Base-by-base conservation (phyloP, 2,797 vertebrate species). In the Galagoides demidoff region DNA sequence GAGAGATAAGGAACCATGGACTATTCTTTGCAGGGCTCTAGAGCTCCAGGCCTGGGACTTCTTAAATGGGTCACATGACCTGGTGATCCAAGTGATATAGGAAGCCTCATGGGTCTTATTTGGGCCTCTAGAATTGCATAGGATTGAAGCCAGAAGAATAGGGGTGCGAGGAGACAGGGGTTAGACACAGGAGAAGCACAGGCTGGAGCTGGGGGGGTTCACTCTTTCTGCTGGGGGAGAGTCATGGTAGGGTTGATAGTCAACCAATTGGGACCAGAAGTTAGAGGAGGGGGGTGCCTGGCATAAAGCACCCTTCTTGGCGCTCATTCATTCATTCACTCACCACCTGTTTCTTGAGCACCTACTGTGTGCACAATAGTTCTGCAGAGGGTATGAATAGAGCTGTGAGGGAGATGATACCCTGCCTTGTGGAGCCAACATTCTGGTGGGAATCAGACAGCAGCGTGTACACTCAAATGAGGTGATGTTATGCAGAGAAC, bases 21-120 rank as follows among this genome's bases (percentile, higher is more conserved):
- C 22, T 16, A 2, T 20, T 29, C 29, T 19, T 0, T 7, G 25
- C 1, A 19, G 71, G 83, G 55, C 16, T 77, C 34, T 0, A 1
- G 64, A 57, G 31, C 57, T 68, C 11, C 22, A 27, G 29, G 49
- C 27, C 27, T n/a, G 45, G 77, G 31, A 25, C 31, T 70, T 49
- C 88, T 92, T n/a, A 59, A 63, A n/a, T 23, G 45, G 55, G 45
- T 14, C 0, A 1, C 52, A 29, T 20, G 22, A 14, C 45, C 43
- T 4, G 29, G 52, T 19, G 70, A 29, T 23, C 1, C 8, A 8
- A 68, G 57, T 19, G 68, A 34, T 8, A 19, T 0, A 39, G 64
- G 19, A 19, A 22, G 59, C 57, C 57, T 43, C 0, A 0, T 2
- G 52, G 52, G 49, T 55, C 37, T 43, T 31, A 17, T 27, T 2